These are phyloP conservation scores for Poecile montanus DNA, from an alignment of 2,797 vertebrate species.

Conservation along the genomic window DNA sequence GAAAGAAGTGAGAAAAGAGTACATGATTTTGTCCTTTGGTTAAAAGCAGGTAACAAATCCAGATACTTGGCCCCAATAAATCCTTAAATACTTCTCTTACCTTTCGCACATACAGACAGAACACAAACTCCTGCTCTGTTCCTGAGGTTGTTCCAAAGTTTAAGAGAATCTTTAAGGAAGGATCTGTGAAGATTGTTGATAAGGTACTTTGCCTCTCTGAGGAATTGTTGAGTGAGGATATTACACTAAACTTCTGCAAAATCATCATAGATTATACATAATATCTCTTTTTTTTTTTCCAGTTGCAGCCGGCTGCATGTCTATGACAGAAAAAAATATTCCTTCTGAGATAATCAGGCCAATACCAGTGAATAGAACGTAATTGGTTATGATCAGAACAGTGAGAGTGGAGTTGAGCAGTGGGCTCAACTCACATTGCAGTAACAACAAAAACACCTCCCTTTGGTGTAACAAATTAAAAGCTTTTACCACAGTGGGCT, in stretches of 20 bases:
- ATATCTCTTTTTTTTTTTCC: neutral
- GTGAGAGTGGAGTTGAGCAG: neutral
- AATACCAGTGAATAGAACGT: neutral
- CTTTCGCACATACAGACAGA: neutral
- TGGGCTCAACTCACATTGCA: neutral
- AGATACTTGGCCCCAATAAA: neutral
- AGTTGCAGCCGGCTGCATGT: neutral
- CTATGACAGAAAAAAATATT: neutral
- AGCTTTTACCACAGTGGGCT: neutral
- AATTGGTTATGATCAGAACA: neutral
- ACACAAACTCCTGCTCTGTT: neutral
- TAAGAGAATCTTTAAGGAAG: neutral
- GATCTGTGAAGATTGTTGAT: neutral
- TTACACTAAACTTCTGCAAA: neutral
- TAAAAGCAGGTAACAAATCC: neutral
- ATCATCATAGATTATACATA: accelerated
- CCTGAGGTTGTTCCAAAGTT: neutral
- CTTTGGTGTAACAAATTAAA: neutral
- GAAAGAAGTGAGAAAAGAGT: slow-evolving; percentile 14
- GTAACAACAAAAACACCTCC: neutral
- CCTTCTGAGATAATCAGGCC: neutral
- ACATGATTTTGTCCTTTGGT: neutral
- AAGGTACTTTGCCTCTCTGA: neutral
- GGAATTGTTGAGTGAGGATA: neutral
- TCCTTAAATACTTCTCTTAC: neutral